These are phyloP conservation scores for Mycogona germanica DNA, from an alignment of 2,888 invertebrate species.

Conservation along the genomic window DNA sequence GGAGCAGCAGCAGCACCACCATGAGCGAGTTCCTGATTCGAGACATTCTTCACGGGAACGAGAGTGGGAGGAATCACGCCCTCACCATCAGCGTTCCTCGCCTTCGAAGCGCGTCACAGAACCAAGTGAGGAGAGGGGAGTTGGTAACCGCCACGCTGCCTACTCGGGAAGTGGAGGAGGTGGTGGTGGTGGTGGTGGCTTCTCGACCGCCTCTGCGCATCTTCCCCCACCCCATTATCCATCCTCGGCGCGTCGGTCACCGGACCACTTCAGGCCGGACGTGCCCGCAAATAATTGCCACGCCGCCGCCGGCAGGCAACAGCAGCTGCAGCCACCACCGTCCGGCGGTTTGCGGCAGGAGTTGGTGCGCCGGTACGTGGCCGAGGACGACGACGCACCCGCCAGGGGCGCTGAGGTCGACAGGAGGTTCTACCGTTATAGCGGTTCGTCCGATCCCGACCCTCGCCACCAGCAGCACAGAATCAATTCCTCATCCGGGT, in stretches of 20 bases:
- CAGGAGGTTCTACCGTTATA: constrained; percentile 8
- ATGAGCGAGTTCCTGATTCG: not conserved
- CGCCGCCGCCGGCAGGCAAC: not conserved
- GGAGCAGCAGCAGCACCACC: not conserved
- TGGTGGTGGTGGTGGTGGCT: not conserved
- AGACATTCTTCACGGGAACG: not conserved
- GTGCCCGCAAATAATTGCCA: not conserved
- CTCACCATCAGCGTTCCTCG: not conserved
- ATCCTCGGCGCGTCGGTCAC: too few species aligned
- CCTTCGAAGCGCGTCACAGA: too few species aligned
- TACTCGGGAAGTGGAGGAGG: not conserved
- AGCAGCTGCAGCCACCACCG: not conserved
- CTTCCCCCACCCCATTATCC: too few species aligned
- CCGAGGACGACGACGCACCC: not conserved
- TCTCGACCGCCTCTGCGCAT: not conserved
- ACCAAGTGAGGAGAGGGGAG: too few species aligned
- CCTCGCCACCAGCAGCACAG: not conserved
- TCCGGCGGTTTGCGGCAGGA: not conserved
- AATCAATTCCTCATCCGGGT: too few species aligned
- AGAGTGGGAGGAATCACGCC: not conserved
- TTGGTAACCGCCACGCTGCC: too few species aligned
- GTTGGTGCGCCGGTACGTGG: not conserved
- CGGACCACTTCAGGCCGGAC: too few species aligned
- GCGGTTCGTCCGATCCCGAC: constrained; percentile 6
- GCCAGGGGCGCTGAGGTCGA: not conserved